Conservation (phyloP, 1,140 invertebrate species). For the Prorops nasuta region DNA sequence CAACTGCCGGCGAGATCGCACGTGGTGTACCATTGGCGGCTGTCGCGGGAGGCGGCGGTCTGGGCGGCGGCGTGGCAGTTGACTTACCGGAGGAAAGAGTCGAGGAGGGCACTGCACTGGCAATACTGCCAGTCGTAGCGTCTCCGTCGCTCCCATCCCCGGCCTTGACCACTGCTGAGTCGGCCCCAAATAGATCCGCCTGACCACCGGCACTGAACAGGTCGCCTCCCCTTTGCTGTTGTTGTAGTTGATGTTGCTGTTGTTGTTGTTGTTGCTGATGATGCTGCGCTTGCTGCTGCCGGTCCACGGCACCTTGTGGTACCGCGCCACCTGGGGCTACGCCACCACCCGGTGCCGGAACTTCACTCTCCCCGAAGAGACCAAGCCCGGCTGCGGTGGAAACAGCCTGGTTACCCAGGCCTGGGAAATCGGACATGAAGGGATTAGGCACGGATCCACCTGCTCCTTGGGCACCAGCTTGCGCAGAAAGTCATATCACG, state of each 20-base stretch:
- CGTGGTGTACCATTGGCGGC: conserved; percentile 54
- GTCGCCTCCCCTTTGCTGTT: conserved; percentile 32
- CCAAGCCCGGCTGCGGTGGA: conserved; percentile 20
- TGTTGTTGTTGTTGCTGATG: conserved; percentile 2
- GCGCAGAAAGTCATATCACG: conserved; percentile 58
- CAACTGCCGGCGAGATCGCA: conserved; percentile 44
- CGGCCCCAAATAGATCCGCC: conserved; percentile 52
- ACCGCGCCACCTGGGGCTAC: conserved; percentile 40
- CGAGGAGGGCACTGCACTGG: conserved; percentile 34
- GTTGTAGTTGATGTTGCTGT: not conserved
- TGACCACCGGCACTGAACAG: conserved; percentile 51
- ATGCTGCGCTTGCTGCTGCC: conserved; percentile 10
- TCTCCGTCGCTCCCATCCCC: conserved; percentile 36
- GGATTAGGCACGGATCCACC: conserved; percentile 59
- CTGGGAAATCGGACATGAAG: conserved; percentile 57
- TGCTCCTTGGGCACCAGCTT: conserved; percentile 64
- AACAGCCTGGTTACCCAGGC: conserved; percentile 33
- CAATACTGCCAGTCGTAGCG: conserved; percentile 23
- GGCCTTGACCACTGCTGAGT: conserved; percentile 43
- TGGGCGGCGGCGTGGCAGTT: conserved; percentile 55
- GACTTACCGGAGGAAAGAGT: conserved; percentile 37
- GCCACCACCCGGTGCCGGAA: conserved; percentile 37
- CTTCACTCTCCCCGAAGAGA: conserved; percentile 26
- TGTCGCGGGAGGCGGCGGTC: conserved; percentile 56
- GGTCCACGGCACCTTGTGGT: conserved; percentile 1